Conservation (phyloP, 53 echinoderm and acorn worm species). For the Luidia sarsii region DNA sequence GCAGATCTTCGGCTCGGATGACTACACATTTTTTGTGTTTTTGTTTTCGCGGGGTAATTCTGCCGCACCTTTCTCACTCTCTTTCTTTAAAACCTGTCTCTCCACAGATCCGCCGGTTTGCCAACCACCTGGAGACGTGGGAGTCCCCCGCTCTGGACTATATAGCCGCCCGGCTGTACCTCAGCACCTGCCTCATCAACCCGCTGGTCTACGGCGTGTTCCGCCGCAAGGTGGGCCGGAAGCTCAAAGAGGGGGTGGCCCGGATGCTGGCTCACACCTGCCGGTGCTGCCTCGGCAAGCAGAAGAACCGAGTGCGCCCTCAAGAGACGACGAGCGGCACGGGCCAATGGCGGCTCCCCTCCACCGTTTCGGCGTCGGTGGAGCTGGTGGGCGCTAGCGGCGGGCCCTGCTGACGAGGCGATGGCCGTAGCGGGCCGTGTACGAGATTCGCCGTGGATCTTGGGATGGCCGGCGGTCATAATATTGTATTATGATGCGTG, state of each 20-base stretch:
- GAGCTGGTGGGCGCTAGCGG: too few relatives aligned
- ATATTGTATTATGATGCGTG: too few relatives aligned
- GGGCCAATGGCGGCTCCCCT: conserved; percentile 10
- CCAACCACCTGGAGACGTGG: conserved; percentile 75
- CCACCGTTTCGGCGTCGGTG: conserved; percentile 30
- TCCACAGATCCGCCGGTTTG: conserved; percentile 73
- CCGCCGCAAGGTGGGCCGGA: conserved; percentile 60
- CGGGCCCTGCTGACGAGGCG: too few relatives aligned
- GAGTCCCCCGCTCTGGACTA: conserved; percentile 64
- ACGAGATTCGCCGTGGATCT: too few relatives aligned
- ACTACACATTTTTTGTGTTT: too few relatives aligned
- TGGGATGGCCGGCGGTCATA: too few relatives aligned
- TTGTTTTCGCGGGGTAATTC: background rate
- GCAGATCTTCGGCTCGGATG: too few relatives aligned
- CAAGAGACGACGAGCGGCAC: background rate
- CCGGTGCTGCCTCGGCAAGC: conserved; percentile 9
- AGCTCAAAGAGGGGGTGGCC: conserved; percentile 9
- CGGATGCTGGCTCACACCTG: background rate
- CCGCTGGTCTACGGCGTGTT: conserved; percentile 83
- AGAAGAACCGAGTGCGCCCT: conserved; percentile 41
- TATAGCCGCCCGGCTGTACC: conserved; percentile 72
- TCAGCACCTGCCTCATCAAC: conserved; percentile 75
- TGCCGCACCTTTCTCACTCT: too few relatives aligned
- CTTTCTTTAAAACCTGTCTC: conserved; percentile 13
- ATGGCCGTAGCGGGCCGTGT: too few relatives aligned